These are phyloP conservation scores for Leptinotarsa undecemlineata DNA, from an alignment of 1,140 invertebrate species.

Conservation along the genomic window DNA sequence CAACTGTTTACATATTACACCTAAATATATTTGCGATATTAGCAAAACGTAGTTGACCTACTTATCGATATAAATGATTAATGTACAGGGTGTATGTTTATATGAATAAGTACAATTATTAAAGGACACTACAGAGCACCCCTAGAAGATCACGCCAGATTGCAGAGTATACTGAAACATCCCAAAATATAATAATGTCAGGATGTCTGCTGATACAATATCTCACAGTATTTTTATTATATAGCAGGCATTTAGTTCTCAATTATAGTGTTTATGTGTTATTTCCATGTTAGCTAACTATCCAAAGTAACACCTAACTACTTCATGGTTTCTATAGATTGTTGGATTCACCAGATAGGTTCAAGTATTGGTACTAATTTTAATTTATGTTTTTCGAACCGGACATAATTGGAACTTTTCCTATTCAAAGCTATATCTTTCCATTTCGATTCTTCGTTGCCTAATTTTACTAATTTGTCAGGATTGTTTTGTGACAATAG, in stretches of 20 bases:
- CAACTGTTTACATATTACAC: too few relatives aligned
- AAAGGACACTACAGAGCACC: too few relatives aligned
- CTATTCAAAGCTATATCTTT: background rate
- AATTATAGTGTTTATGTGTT: background rate
- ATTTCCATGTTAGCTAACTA: background rate
- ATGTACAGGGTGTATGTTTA: too few relatives aligned
- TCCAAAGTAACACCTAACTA: background rate
- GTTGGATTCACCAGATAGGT: background rate
- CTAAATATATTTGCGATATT: too few relatives aligned
- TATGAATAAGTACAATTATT: too few relatives aligned
- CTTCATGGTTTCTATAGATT: background rate
- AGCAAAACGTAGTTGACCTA: too few relatives aligned
- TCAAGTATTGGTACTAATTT: background rate
- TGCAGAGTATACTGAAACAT: constrained; percentile 7
- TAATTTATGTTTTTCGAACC: background rate
- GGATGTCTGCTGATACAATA: constrained; percentile 6
- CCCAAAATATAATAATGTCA: constrained; percentile 7
- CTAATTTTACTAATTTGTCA: too few relatives aligned
- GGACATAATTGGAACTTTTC: background rate
- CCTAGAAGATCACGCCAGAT: constrained; percentile 2
- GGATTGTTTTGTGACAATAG: too few relatives aligned
- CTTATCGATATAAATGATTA: too few relatives aligned
- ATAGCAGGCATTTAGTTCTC: background rate
- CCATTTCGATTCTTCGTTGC: too few relatives aligned
- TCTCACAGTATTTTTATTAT: background rate